Evolutionary conservation across 2,888 invertebrate species (phyloP), one percentile per base, ranked within the genome.

Genomic region (Cerastis rubricosa): DNA sequence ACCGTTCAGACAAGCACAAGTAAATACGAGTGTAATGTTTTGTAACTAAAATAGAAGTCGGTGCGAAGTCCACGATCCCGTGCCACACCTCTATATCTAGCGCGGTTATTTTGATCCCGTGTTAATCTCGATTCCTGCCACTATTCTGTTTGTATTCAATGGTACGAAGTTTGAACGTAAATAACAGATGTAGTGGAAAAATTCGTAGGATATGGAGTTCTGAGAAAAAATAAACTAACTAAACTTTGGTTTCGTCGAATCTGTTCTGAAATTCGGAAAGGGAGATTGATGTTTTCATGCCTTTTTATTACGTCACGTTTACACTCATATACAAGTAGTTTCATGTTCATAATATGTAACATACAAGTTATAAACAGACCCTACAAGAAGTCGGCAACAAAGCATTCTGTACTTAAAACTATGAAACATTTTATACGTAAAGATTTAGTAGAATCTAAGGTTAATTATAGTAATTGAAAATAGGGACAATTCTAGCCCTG

Each of bases 81-180:
- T 71, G 65, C 70, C 83, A 85, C 83, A 79, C 68, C 79, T 73
- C 88, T 88, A 88, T 86, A 87, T 79, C 69, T 81, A 85, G 87
- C 74, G 61, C 61, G 67, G 82, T 81, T 87, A 87, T 87, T 87
- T 87, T 83, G 12, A 87, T 82, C 80, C 59, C 67, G 49, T 47
- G 75, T 63, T 78, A 65, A 83, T 72, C 57, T 49, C 64, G 63
- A 57, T 79, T 72, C 57, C 54, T 61, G 66, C 40, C 19, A 65
- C 70, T 69, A 76, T 71, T 59, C 68, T 64, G 71, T 79, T 68
- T 59, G 69, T 69, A 73, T 51, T 80, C 65, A 43, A 84, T 70
- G 69, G 80, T 59, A 72, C 74, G 71, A 78, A 71, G 73, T 74
- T 71, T 84, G n/a, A 0, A 61, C n/a, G 71, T 80, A 79, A 82